These are phyloP conservation scores for Rhingia rostrata DNA, from an alignment of 2,888 invertebrate species.

Conservation along the genomic window DNA sequence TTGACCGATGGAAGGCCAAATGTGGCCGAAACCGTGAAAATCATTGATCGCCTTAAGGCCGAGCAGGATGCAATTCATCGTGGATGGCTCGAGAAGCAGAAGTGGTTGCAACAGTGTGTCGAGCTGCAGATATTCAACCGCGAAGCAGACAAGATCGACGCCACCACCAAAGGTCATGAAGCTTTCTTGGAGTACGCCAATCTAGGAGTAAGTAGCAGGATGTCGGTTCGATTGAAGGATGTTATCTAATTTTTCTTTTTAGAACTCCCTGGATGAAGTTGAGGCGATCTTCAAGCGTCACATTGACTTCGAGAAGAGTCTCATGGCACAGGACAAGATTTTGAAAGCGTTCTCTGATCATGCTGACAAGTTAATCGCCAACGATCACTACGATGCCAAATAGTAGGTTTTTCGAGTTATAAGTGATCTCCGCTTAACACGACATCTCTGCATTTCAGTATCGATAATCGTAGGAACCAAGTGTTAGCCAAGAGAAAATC, in stretches of 20 bases:
- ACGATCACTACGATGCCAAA: conserved; percentile 91
- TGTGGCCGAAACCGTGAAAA: conserved; percentile 89
- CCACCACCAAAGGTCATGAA: conserved; percentile 96
- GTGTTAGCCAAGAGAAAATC: conserved; percentile 89
- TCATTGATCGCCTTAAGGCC: conserved; percentile 88
- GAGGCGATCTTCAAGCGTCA: conserved; percentile 96
- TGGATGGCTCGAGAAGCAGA: conserved; percentile 93
- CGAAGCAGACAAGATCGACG: conserved; percentile 98
- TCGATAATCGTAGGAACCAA: conserved; percentile 88
- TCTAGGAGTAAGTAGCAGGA: conserved; percentile 88
- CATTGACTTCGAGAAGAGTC: conserved; percentile 95
- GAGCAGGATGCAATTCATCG: conserved; percentile 90
- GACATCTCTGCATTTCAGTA: conserved; percentile 82
- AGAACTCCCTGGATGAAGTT: conserved; percentile 95
- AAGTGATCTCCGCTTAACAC: background rate
- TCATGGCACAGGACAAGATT: conserved; percentile 96
- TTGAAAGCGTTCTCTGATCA: conserved; percentile 91
- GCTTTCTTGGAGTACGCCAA: conserved; percentile 95
- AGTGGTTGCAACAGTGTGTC: conserved; percentile 92
- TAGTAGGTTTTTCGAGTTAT: conserved; percentile 85
- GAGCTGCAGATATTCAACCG: conserved; percentile 96
- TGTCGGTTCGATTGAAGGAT: background rate
- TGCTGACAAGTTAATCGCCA: conserved; percentile 91
- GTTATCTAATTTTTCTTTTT: conserved; percentile 6
- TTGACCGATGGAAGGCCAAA: conserved; percentile 89